Conservation (phyloP, 2,888 invertebrate genomes). For the Clistopyga incitator region DNA sequence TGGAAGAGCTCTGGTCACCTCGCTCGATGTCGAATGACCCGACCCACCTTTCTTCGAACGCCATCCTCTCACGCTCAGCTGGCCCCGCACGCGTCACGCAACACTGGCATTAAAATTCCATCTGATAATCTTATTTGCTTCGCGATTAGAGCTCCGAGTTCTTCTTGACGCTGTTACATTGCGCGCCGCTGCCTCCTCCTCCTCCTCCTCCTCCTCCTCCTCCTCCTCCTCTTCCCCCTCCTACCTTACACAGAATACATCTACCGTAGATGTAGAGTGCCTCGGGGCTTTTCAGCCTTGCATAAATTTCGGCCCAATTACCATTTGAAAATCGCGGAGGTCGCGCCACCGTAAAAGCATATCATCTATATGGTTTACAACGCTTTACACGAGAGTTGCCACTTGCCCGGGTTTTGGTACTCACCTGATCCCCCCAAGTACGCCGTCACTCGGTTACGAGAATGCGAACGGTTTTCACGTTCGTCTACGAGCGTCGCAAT, state of each 20-base stretch:
- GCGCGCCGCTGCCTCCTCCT: slow-evolving; percentile 35
- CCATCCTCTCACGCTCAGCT: slow-evolving; percentile 27
- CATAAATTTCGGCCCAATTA: slow-evolving; percentile 74
- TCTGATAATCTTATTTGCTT: slow-evolving; percentile 82
- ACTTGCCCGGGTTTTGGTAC: slow-evolving; percentile 19
- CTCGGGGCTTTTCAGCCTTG: slow-evolving; percentile 57
- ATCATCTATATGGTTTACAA: slow-evolving; percentile 46
- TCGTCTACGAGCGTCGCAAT: slow-evolving; percentile 15
- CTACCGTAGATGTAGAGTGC: slow-evolving; percentile 13
- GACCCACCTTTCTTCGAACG: slow-evolving; percentile 20
- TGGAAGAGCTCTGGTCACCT: slow-evolving; percentile 40
- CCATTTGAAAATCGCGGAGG: slow-evolving; percentile 50
- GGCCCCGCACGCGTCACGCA: slow-evolving; percentile 75
- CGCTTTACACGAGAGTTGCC: slow-evolving; percentile 38
- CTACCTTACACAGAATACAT: neutral
- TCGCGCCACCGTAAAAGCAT: slow-evolving; percentile 30
- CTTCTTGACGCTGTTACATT: slow-evolving; percentile 70
- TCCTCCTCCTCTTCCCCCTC: slow-evolving; percentile 9
- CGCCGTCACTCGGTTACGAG: slow-evolving; percentile 45
- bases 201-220: no score
- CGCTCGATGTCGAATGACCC: slow-evolving; percentile 44
- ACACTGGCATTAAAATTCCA: slow-evolving; percentile 81
- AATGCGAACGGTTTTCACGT: slow-evolving; percentile 15
- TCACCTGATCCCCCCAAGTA: slow-evolving; percentile 43
- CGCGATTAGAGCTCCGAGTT: slow-evolving; percentile 77